Evolutionary conservation across 2,113 vertebrate species (phyloP).

Genomic region (Ptyas mucosa): DNA sequence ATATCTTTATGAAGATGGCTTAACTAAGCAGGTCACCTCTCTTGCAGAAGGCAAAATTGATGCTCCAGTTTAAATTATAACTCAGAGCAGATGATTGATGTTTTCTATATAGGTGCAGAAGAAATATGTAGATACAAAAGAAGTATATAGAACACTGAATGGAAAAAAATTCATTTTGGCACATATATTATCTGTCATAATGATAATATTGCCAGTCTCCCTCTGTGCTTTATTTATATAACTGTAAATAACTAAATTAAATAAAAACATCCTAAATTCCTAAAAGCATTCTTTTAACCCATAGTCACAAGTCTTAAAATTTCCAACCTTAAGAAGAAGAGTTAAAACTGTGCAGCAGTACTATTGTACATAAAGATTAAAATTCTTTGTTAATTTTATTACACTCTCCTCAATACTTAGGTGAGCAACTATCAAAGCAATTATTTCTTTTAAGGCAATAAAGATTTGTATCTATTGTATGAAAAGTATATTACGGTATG

Average conservation of each 20-base stretch:
- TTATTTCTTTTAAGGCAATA: not conserved
- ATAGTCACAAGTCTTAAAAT: not conserved
- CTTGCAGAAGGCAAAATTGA: not conserved
- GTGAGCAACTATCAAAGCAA: not conserved
- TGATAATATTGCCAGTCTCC: not conserved
- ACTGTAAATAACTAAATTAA: not conserved
- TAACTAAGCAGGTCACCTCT: not conserved
- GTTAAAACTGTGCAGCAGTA: not conserved
- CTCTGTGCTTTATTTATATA: not conserved
- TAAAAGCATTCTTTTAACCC: not conserved
- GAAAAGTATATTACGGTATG: not conserved
- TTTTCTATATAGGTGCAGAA: not conserved
- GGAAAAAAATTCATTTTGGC: not conserved
- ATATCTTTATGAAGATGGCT: not conserved
- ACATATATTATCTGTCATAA: not conserved
- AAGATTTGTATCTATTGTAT: not conserved
- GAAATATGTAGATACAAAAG: not conserved
- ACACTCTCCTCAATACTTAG: not conserved
- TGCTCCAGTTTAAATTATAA: not conserved
- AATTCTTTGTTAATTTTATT: not conserved
- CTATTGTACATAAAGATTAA: not conserved
- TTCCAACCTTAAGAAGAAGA: not conserved
- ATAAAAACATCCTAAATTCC: not conserved
- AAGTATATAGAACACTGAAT: not conserved
- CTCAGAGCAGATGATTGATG: not conserved